Base-by-base conservation (phyloP, 2,888 invertebrate species). In the Ectemnius lituratus region DNA sequence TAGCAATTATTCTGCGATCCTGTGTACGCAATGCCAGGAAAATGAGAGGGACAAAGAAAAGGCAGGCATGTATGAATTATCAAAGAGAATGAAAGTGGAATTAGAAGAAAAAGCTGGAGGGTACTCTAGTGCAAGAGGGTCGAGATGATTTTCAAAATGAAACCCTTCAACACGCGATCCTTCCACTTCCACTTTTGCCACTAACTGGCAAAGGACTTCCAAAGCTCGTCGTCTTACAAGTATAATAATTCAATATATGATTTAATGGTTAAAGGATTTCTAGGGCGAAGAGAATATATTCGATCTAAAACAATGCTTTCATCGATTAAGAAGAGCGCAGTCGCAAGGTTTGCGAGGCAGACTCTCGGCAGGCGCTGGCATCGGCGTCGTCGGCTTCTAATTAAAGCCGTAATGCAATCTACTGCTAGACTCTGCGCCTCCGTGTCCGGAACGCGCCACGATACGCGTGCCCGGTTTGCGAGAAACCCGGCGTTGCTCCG, bases 381-480 rank as follows among this genome's bases (percentile, higher is more conserved):
- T 37, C 37, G 37, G 5, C 37, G 37, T 37, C 60, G 67, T 20
- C 67, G 49, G 14, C 49, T 60, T 14, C 60, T 60, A 67, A 67
- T 67, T 67, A 67, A 67, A 61, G 59, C 49, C 60, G 67, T 47
- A 67, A 67, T 28, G 49, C 28, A 60, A 67, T 67, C 67, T n/a
- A 58, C 46, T 27, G 47, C 47, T 27, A 59, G 46, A 20, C 20
- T 18, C 11, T 61, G 37, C 37, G 37, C 37, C 46, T 46, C 46
- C 20, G 46, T 47, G 16, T 18, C 14, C 46, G 61, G 61, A 61
- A 37, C 37, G 37, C 23, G 23, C 23, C 23, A 23, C 23, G 23
- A 11, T 60, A 37, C 37, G 37, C 20, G n/a, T 23, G 46, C 46
- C 46, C 20, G 18, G 46, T 46, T 46, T 37, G 37, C 37, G 8